Evolutionary conservation across 1,140 invertebrate species (phyloP), one percentile per base, ranked within the genome.

Genomic region (Neotoxoptera formosana): DNA sequence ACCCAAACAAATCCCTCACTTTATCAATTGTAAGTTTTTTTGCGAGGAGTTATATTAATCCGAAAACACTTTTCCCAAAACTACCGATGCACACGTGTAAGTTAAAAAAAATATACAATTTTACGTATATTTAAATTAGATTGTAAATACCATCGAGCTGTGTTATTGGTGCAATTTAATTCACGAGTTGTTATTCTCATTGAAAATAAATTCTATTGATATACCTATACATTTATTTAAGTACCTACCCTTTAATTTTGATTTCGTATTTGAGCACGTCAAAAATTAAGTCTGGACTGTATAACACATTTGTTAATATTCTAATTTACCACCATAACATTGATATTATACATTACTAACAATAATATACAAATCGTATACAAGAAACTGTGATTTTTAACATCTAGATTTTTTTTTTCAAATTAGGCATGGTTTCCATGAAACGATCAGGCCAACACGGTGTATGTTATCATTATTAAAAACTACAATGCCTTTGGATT

Each of bases 401-500:
- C 30, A 81, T 51, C 45, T 48, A 76, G 67, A 36, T 81, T 81
- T 83, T 81, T 92, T 83, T 8, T 92, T 92, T 83, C 41, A 81
- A 34, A 92, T 92, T 83, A 92, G 90, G 90, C 90, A 92, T 92
- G 67, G 76, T 92, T 92, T 92, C 47, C 67, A 9, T 51, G 90
- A 92, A 83, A 92, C 90, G n/a, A 51, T 92, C 90, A 92, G 90
- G 47, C 45, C 67, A 41, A 83, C 67, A 25, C 45, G 90, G 90
- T 91, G 60, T 91, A 47, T 76, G 90, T 83, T 92, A 92, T 92
- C 67, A 47, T 81, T 83, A 83, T 83, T 92, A 81, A 92, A 48
- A 92, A 83, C 90, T 92, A 56, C 67, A 92, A 92, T 92, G 90
- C 90, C 90, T 81, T 92, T 83, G 90, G 90, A 83, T 92, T 92